phyloP scores from a whole-genome alignment of 2,113 vertebrate species.

The Sceloporus undulatus region DNA sequence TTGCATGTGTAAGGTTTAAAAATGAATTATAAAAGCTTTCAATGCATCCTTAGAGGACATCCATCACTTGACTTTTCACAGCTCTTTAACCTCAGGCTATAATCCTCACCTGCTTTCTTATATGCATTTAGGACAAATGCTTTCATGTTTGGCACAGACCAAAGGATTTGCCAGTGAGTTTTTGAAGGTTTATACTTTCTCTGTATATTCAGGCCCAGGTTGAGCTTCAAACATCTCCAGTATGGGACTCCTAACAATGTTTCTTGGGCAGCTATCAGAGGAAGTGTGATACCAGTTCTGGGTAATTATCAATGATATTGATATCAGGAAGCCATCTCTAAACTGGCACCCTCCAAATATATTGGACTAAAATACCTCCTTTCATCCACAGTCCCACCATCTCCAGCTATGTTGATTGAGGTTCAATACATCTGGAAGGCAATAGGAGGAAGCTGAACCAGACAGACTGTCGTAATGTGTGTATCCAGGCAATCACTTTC shows the following conservation, averaged over 20 bases:
- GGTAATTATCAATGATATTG: not conserved
- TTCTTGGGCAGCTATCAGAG: not conserved
- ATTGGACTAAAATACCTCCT: not conserved
- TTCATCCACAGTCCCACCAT: not conserved
- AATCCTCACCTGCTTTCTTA: not conserved
- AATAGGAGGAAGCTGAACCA: no score
- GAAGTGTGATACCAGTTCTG: not conserved
- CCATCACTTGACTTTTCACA: not conserved
- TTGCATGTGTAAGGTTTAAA: constrained; percentile 17
- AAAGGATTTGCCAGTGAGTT: constrained; percentile 21
- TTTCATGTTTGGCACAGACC: constrained; percentile 20
- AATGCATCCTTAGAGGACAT: not conserved
- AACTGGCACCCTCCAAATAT: no score
- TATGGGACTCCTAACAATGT: not conserved
- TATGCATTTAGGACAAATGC: constrained; percentile 30
- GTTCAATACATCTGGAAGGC: not conserved
- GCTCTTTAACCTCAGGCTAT: not conserved
- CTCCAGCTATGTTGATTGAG: not conserved
- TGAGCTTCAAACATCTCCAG: not conserved
- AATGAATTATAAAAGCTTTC: constrained; percentile 30
- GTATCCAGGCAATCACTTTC: no score
- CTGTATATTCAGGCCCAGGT: not conserved
- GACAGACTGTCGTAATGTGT: no score
- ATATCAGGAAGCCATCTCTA: no score
- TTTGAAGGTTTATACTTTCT: not conserved